Base-by-base conservation (phyloP, 2,888 invertebrate genomes). In the Eledona agricola region DNA sequence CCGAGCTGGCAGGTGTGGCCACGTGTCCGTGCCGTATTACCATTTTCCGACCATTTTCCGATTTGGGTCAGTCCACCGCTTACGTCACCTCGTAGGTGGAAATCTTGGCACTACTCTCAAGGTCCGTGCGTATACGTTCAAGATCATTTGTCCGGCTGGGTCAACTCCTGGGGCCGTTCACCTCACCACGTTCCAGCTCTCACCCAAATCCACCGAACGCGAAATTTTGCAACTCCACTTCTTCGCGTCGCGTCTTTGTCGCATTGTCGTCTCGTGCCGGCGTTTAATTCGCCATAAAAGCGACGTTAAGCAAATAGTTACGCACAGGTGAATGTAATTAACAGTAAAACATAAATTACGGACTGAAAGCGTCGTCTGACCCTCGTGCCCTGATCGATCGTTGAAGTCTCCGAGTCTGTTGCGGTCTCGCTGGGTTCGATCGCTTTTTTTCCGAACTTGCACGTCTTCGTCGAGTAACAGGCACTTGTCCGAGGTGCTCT, bases 31-130 rank as follows among this genome's bases (percentile, higher is more conserved):
- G 19, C 9, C 20, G 10, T 17, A 40, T 40, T 40, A 40, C 28
- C 28, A 28, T 28, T 40, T 28, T 40, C 29, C 40, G 12, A 13
- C 19, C 40, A 40, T 40, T 40, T 40, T 42, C 9, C 42, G 10
- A 69, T 66, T 65, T 66, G 53, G 69, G 69, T 67, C 66, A 66
- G 54, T 60, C 59, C 38, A 59, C 59, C 60, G 62, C 62, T 69
- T 68, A 65, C 60, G 55, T 65, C 64, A 66, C 51, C 38, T 59
- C 58, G 67, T 67, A 67, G 67, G 68, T 64, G 68, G 63, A 56
- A 61, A 59, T 60, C 63, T 64, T 69, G 66, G 66, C 67, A 68
- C 61, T 63, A 59, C 64, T 61, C 64, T 66, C 68, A 71, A 71
- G 69, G 71, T 68, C 69, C 63, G 58, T 56, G 61, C 59, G 58